Evolutionary conservation across 2,797 vertebrate species (phyloP), one percentile per base, ranked within the genome.

Genomic region (Vespertilio murinus): DNA sequence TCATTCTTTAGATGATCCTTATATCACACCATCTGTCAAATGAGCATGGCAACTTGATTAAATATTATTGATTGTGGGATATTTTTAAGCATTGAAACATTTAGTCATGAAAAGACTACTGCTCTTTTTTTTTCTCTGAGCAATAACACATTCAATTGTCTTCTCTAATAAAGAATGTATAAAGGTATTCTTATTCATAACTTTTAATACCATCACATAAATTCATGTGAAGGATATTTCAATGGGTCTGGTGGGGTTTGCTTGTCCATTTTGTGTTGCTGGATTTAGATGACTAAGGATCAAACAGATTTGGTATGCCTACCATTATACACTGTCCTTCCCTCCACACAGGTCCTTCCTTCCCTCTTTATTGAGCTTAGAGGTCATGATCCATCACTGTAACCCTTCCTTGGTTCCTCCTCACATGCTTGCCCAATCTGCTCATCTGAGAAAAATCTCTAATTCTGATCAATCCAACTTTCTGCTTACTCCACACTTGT

Each of bases 1-100:
- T 95, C 30, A 45, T 84, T 84, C 84, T 79, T 78, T 81, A 90
- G 56, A 17, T 85, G 74, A 54, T 22, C 49, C n/a, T 91, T 23
- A 13, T 33, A 64, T 42, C 25, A 33, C 59, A 28, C 61, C 78
- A 95, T 92, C 73, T 96, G 73, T 95, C 42, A 95, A 93, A 85
- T 85, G 49, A 92, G 73, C 64, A 88, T 45, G 70, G n/a, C 33
- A 84, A 85, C 91, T 96, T 79, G 56, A 95, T 92, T 96, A 95
- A 93, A 96, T 92, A 93, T 79, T 92, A 93, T 79, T 85, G 92
- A 87, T 87, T 90, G 71, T 82, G 28, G 67, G 81, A 64, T 38
- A 83, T 78, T 91, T 93, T 70, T 65, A 78, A 93, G 22, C 74
- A 84, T 73, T 70, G 40, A 78, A 49, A 82, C 61, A 88, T 79